A percentile compares a stretch with the other conserved stretches of the same genome.
phyloP scores from a whole-genome alignment of 2,888 invertebrate species.

The Glomeris marginata region DNA sequence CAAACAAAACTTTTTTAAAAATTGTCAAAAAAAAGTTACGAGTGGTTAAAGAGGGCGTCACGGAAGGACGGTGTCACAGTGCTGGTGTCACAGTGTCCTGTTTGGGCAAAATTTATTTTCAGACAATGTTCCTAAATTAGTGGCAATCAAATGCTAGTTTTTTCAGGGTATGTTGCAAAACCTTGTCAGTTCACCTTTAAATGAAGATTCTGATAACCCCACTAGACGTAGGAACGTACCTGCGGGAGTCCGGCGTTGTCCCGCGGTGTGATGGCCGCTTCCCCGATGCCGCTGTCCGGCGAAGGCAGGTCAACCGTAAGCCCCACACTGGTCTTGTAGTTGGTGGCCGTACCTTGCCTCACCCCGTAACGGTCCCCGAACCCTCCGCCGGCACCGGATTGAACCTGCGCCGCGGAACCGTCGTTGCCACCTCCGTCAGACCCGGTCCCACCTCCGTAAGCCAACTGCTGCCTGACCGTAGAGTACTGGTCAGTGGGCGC shows the following conservation, averaged over 20 bases:
- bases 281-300: slow-evolving; percentile 90
- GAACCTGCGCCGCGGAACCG: no score
- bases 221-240: slow-evolving; percentile 18
- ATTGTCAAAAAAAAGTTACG: no score
- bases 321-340: slow-evolving; percentile 32
- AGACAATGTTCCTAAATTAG: no score
- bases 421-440: no score
- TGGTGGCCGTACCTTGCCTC: slow-evolving; percentile 8
- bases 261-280: slow-evolving; percentile 79
- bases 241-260: slow-evolving; percentile 51
- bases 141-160: no score
- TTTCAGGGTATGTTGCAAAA: no score
- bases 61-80: no score
- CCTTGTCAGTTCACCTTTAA: no score
- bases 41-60: no score
- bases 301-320: slow-evolving; percentile 87
- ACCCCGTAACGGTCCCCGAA: slow-evolving; percentile 47
- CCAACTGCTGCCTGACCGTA: slow-evolving; percentile 8
- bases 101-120: no score
- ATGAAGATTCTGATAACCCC: background rate
- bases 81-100: no score
- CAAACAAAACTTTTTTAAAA: no score
- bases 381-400: slow-evolving; percentile 23
- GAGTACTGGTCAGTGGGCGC: slow-evolving; percentile 4
- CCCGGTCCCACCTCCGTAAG: background rate